Evolutionary conservation across 2,888 invertebrate genomes (phyloP).

Genomic region (Chromoteleia sp.): DNA sequence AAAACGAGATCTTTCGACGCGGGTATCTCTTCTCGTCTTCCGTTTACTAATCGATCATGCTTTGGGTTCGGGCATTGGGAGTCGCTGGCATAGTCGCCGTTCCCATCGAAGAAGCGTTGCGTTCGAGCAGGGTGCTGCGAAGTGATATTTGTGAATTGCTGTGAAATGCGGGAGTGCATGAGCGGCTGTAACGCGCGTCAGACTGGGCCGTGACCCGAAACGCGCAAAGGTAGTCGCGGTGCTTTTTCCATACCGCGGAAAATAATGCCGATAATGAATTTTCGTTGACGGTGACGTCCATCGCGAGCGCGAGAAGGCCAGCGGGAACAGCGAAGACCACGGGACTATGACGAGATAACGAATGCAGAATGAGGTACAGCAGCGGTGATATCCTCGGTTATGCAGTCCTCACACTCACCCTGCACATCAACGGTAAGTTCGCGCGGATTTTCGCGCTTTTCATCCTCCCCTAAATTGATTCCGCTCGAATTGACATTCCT

Average conservation of each 20-base stretch:
- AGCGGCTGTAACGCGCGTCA: constrained; percentile 37
- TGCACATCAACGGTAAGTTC: constrained; percentile 81
- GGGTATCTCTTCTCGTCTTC: constrained; percentile 63
- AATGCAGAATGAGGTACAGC: constrained; percentile 84
- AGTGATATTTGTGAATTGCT: constrained; percentile 40
- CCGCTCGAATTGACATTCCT: constrained; percentile 38
- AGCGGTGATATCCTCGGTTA: constrained; percentile 82
- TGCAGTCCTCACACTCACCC: constrained; percentile 82
- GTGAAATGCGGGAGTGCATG: constrained; percentile 58
- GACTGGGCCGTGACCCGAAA: constrained; percentile 53
- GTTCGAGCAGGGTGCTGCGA: constrained; percentile 46
- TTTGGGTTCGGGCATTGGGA: constrained; percentile 65
- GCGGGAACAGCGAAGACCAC: constrained; percentile 45
- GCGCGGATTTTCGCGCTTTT: constrained; percentile 22
- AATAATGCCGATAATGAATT: constrained; percentile 55
- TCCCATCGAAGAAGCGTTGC: constrained; percentile 61
- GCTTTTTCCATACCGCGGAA: constrained; percentile 24
- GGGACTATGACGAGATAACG: constrained; percentile 83
- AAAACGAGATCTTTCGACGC: constrained; percentile 41
- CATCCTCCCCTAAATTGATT: constrained; percentile 28
- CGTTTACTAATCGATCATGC: constrained; percentile 72
- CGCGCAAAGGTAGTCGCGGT: constrained; percentile 27
- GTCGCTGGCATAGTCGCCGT: constrained; percentile 67
- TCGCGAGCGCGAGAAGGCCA: constrained; percentile 45
- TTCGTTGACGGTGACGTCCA: constrained; percentile 57